These are phyloP conservation scores for Thamnaconus septentrionalis DNA, from an alignment of 2,113 vertebrate species.

Conservation along the genomic window DNA sequence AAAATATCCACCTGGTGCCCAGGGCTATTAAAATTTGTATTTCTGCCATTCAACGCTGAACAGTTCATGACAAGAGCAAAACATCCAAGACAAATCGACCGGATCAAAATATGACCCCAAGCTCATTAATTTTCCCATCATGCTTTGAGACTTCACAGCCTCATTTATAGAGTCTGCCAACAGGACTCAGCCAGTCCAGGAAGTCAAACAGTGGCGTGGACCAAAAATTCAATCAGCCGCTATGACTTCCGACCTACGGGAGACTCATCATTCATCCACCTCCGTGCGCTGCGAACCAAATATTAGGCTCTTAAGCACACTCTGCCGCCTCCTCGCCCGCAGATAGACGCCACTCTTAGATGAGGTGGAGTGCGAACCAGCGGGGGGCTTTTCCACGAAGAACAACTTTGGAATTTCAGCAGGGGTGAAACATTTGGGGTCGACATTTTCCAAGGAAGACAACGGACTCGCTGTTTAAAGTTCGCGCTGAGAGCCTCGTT, in stretches of 20 bases:
- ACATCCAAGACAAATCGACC: no score
- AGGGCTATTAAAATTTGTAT: no score
- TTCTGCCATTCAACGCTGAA: no score
- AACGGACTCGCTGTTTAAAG: no score
- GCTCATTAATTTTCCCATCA: background rate
- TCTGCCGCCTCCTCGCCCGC: background rate
- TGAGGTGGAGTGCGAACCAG: background rate
- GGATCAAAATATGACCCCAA: background rate
- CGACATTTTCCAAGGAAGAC: no score
- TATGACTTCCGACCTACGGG: constrained; percentile 22
- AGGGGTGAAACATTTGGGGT: background rate
- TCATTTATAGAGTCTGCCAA: constrained; percentile 15
- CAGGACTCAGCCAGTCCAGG: constrained; percentile 1
- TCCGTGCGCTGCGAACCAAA: constrained; percentile 18
- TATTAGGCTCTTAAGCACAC: background rate
- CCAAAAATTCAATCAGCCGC: constrained; percentile 55
- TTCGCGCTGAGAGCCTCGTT: no score
- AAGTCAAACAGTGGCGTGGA: constrained; percentile 14
- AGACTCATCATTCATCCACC: constrained; percentile 18
- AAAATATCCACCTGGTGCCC: no score
- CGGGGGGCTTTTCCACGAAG: background rate
- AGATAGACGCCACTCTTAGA: background rate
- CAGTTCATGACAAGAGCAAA: no score
- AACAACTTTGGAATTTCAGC: background rate
- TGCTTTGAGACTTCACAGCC: background rate